Percentiles rank a stretch among this genome's conserved stretches.
These are phyloP conservation scores for Sinohyriopsis cumingii DNA, from an alignment of 2,888 invertebrate species.

Conservation along the genomic window DNA sequence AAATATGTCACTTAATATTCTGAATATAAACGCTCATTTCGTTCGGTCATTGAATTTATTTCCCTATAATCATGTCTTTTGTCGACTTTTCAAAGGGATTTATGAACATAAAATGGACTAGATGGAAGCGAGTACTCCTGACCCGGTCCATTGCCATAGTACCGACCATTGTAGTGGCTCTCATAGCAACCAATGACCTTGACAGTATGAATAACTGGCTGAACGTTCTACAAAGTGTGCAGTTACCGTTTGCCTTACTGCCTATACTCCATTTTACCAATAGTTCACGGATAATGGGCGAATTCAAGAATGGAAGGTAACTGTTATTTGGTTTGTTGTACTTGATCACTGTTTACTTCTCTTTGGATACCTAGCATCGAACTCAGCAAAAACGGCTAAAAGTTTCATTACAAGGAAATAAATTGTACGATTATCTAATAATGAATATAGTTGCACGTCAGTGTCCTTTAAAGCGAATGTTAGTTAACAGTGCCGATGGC, in stretches of 20 bases:
- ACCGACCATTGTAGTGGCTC: slow-evolving; percentile 72
- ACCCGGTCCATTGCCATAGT: slow-evolving; percentile 87
- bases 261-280: slow-evolving; percentile 90
- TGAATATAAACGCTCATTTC: too few species aligned
- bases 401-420: too few species aligned
- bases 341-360: too few species aligned
- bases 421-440: too few species aligned
- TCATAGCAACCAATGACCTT: slow-evolving; percentile 76
- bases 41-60: too few species aligned
- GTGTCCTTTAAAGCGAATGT: too few species aligned
- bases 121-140: slow-evolving; percentile 89
- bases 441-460: too few species aligned
- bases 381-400: too few species aligned
- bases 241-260: slow-evolving; percentile 88
- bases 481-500: too few species aligned
- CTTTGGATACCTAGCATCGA: too few species aligned
- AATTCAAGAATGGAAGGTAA: slow-evolving; percentile 82
- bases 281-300: slow-evolving; percentile 85
- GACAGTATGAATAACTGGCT: slow-evolving; percentile 87
- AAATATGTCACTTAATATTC: too few species aligned
- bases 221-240: slow-evolving; percentile 88
- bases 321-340: not conserved
- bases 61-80: too few species aligned
- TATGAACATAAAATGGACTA: slow-evolving; percentile 86
- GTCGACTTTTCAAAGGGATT: slow-evolving; percentile 78